These are phyloP conservation scores for Cryptocephalus moraei DNA, from an alignment of 2,888 invertebrate genomes.

Conservation along the genomic window DNA sequence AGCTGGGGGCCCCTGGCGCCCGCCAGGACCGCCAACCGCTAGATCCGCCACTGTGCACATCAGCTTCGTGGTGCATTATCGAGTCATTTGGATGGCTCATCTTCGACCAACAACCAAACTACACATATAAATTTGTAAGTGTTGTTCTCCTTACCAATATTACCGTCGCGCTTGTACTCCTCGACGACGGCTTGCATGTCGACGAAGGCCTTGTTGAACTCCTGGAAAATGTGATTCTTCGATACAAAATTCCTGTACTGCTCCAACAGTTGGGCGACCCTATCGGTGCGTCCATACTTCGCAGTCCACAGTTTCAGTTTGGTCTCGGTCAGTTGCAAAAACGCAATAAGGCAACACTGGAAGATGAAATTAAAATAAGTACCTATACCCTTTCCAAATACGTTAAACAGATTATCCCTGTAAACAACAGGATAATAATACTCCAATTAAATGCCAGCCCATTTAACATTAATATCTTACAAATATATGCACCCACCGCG, in stretches of 20 bases:
- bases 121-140: neutral
- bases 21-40: too few species aligned
- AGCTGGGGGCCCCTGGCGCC: too few species aligned
- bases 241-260: conserved; percentile 88
- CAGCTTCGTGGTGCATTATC: too few species aligned
- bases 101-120: too few species aligned
- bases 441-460: too few species aligned
- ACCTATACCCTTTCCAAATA: too few species aligned
- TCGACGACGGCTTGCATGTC: conserved; percentile 89
- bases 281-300: conserved; percentile 76
- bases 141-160: conserved; percentile 51
- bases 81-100: too few species aligned
- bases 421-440: too few species aligned
- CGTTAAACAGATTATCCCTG: too few species aligned
- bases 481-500: too few species aligned
- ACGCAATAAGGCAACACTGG: conserved; percentile 80
- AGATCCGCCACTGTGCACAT: too few species aligned
- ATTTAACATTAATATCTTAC: too few species aligned
- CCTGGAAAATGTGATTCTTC: conserved; percentile 87
- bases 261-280: conserved; percentile 72
- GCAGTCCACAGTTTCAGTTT: conserved; percentile 83
- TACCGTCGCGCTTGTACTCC: conserved; percentile 79
- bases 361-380: conserved; percentile 22
- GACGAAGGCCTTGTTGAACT: conserved; percentile 82
- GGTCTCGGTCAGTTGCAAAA: conserved; percentile 81